Base-by-base conservation (phyloP, 1,140 invertebrate species). In the Aphaenogaster ashmeadi region DNA sequence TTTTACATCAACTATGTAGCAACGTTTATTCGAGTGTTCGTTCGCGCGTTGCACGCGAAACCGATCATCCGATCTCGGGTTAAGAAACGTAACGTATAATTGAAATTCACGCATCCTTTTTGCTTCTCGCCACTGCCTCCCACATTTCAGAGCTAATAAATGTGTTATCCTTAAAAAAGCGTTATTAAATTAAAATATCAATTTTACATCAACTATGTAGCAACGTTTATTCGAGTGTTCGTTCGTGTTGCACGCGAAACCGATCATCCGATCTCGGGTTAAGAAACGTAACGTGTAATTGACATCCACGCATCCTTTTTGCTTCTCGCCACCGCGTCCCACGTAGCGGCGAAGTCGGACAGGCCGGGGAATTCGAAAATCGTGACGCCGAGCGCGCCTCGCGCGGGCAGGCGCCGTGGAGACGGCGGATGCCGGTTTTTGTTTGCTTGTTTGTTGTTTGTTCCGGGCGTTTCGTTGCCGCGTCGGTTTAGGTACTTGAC, bases 381-480 rank as follows among this genome's bases (percentile, higher is more conserved):
- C 90, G 87, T 88, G 87, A 90, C 77, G 71, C 0, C 33, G 47
- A 62, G 52, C 85, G 77, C 77, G 66, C 89, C 87, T 89, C 87
- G 81, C 89, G 80, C 88, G 90, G 88, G 81, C 62, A 87, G 93
- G 93, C 94, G 94, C 93, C 94, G 90, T 88, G 89, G 79, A 94
- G 94, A 93, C 94, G 93, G 93, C 92, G 91, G 60, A 87, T 86
- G 41, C 87, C n/a, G 77, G 72, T 90, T 92, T 92, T 91, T 89
- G 71, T 92, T 94, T 93, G 90, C 81, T 90, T 87, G 91, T 89
- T 92, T 93, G 93, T 92, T 94, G 93, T 94, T 94, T 94, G 93
- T 93, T 94, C 93, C 92, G 93, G 90, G 92, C 93, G 93, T 91
- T 91, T 92, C 92, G 92, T 86, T 92, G 85, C 58, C 87, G 74